A percentile compares a stretch with the other conserved stretches of the same genome.
Evolutionary conservation across 2,797 vertebrate species (phyloP).

Genomic region (Remorina albescens): DNA sequence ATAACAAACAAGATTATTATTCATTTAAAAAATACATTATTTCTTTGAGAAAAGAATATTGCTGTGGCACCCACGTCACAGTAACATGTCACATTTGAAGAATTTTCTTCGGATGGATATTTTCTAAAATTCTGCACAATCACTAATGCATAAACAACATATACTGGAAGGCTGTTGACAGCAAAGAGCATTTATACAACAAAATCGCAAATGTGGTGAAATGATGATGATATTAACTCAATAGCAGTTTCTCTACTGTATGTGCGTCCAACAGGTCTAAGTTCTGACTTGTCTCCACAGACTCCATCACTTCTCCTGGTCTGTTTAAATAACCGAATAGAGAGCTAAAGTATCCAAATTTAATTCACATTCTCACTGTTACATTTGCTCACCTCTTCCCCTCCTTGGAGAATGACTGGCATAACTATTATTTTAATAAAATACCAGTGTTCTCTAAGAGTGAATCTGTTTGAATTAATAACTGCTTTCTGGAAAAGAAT

Average conservation of each 20-base stretch:
- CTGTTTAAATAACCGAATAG: conserved; percentile 33
- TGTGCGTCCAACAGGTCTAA: background rate
- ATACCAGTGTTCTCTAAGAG: conserved; percentile 37
- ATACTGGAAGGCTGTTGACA: no score
- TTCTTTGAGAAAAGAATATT: background rate
- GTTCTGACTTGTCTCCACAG: conserved; percentile 10
- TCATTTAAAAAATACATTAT: background rate
- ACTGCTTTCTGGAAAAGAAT: conserved; percentile 12
- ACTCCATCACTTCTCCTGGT: conserved; percentile 13
- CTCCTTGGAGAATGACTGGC: conserved; percentile 33
- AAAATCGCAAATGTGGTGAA: background rate
- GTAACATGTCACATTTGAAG: background rate
- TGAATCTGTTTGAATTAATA: conserved; percentile 48
- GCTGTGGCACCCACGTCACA: background rate
- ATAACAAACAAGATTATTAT: background rate
- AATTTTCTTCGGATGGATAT: background rate
- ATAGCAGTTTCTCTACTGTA: background rate
- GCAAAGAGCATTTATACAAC: background rate
- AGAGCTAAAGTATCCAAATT: conserved; percentile 40
- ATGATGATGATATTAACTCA: conserved; percentile 1
- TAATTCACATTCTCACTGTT: conserved; percentile 27
- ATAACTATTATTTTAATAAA: conserved; percentile 45
- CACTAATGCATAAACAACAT: background rate
- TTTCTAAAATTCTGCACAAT: background rate
- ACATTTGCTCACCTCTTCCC: conserved; percentile 31